These are phyloP conservation scores for Drosophila leontia DNA, from an alignment of 1,140 invertebrate species.

Conservation along the genomic window DNA sequence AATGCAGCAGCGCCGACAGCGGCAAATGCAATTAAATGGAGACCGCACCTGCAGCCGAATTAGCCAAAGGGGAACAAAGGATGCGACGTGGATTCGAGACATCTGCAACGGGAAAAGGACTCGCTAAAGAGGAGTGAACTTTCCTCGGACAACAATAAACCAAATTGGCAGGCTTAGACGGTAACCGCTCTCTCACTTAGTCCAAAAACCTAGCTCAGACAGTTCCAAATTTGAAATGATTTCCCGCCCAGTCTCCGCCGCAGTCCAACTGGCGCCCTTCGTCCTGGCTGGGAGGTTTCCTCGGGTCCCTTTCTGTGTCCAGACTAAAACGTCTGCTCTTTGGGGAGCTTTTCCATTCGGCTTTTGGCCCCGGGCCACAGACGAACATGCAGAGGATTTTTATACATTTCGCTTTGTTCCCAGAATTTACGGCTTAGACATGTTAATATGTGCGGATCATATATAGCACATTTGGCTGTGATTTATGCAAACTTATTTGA, in stretches of 20 bases:
- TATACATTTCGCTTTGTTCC: slow-evolving; percentile 44
- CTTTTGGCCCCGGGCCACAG: slow-evolving; percentile 32
- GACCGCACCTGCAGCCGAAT: slow-evolving; percentile 57
- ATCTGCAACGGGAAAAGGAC: slow-evolving; percentile 4
- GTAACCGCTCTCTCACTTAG: not conserved
- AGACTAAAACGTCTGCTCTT: slow-evolving; percentile 14
- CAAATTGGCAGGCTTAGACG: slow-evolving; percentile 32
- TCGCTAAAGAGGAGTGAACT: slow-evolving; percentile 5
- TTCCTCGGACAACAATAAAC: slow-evolving; percentile 41
- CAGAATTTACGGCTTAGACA: slow-evolving; percentile 62
- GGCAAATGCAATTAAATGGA: slow-evolving; percentile 72
- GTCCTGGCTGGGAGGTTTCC: not conserved
- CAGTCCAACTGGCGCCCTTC: slow-evolving; percentile 21
- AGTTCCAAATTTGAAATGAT: slow-evolving; percentile 39
- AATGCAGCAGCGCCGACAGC: slow-evolving; percentile 38
- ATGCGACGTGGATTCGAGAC: slow-evolving; percentile 8
- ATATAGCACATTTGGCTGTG: slow-evolving; percentile 53
- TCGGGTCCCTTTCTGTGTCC: slow-evolving; percentile 1
- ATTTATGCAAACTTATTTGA: slow-evolving; percentile 69
- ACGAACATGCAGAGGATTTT: slow-evolving; percentile 37
- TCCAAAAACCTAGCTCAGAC: not conserved
- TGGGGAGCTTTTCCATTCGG: slow-evolving; percentile 14
- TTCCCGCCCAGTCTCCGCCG: slow-evolving; percentile 12
- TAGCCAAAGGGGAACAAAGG: slow-evolving; percentile 12
- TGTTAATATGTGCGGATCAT: slow-evolving; percentile 67